A percentile compares a stretch with the other conserved stretches of the same genome.
phyloP scores from a whole-genome alignment of 2,797 vertebrate genomes.

The Petrocephalus sullivani region DNA sequence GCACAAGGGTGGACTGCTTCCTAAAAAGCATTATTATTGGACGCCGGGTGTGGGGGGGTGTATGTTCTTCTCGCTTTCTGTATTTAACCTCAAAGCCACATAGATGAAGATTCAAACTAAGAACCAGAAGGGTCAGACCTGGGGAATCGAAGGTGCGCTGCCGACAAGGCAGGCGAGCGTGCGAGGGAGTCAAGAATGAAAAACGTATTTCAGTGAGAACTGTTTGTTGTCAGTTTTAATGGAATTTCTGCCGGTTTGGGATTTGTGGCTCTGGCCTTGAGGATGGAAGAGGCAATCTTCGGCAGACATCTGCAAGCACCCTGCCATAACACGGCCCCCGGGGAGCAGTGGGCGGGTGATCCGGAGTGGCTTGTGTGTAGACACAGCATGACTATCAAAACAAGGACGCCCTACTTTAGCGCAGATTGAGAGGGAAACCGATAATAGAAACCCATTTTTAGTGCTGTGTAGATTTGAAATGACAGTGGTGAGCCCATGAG shows the following conservation, averaged over 20 bases:
- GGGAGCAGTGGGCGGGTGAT: not conserved
- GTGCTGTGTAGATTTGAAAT: not conserved
- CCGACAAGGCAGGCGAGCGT: not conserved
- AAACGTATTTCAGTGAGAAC: not conserved
- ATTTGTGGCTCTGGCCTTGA: not conserved
- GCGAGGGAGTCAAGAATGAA: not conserved
- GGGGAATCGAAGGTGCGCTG: not conserved
- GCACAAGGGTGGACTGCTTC: not conserved
- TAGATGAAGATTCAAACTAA: not conserved
- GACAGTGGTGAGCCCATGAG: not conserved
- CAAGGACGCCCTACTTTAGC: slow-evolving; percentile 4
- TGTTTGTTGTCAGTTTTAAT: not conserved
- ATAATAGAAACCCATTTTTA: not conserved
- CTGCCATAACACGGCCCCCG: not conserved
- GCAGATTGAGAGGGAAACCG: not conserved
- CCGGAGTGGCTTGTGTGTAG: slow-evolving; percentile 1
- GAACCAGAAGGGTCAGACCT: not conserved
- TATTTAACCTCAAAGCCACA: not conserved
- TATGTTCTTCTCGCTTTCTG: not conserved
- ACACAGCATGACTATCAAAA: not conserved
- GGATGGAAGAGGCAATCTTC: not conserved
- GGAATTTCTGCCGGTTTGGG: not conserved
- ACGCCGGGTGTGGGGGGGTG: not conserved
- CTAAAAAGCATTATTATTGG: not conserved
- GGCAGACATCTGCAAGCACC: not conserved